Evolutionary conservation across 2,888 invertebrate species (phyloP).

Genomic region (Kryphioiulus occultus): DNA sequence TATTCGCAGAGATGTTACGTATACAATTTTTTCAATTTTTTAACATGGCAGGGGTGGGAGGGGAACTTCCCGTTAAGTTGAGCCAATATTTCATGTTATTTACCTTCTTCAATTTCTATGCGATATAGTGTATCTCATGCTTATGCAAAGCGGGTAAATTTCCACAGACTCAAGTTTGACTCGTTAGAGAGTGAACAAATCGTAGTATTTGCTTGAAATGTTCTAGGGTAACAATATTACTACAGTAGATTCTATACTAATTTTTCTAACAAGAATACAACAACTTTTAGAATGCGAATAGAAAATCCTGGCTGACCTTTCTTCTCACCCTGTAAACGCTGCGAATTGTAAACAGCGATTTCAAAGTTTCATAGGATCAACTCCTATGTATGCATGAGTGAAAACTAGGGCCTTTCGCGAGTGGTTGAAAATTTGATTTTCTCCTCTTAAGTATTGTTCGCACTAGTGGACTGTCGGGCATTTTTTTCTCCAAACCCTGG

Average conservation of each 20-base stretch:
- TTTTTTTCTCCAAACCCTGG: background rate
- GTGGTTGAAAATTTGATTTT: slow-evolving; percentile 21
- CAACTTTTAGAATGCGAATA: background rate
- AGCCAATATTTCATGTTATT: too few relatives aligned
- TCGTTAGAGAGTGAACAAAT: too few relatives aligned
- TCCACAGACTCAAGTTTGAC: too few relatives aligned
- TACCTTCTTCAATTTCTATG: too few relatives aligned
- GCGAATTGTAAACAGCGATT: background rate
- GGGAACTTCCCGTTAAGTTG: too few relatives aligned
- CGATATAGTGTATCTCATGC: too few relatives aligned
- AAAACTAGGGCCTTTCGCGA: background rate
- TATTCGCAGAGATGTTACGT: too few relatives aligned
- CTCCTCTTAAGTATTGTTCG: slow-evolving; percentile 8
- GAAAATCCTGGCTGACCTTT: background rate
- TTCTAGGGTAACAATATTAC: too few relatives aligned
- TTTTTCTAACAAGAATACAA: background rate
- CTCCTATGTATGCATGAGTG: slow-evolving; percentile 1
- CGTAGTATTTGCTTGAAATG: too few relatives aligned
- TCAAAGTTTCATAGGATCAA: background rate
- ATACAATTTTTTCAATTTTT: too few relatives aligned
- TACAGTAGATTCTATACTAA: background rate
- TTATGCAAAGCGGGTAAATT: too few relatives aligned
- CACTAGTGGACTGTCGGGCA: slow-evolving; percentile 15
- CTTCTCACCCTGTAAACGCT: background rate
- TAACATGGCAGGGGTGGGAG: too few relatives aligned